Evolutionary conservation across 2,113 vertebrate genomes (phyloP), one percentile per base, ranked within the genome.

Genomic region (Microcebus jonahi): DNA sequence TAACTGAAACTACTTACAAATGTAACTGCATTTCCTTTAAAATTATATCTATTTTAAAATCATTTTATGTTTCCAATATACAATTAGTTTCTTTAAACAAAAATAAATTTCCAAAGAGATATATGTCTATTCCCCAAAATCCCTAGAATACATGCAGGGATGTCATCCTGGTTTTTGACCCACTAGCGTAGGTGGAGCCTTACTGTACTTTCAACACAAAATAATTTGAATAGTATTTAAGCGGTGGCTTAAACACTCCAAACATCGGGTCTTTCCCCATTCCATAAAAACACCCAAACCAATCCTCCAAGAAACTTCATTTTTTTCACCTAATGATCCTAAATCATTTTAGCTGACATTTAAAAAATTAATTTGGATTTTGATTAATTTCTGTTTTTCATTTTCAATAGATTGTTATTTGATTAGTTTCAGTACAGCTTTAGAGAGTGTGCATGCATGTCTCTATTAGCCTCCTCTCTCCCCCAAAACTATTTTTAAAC

Each of bases 331-430:
- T 89, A 84, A 91, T 90, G 34, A 83, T 65, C 48, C 53, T 57
- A 0, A n/a, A 34, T 45, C n/a, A 77, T 50, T 89, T 68, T 88
- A 73, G 5, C 5, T 80, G 17, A 89, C 42, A 65, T 88, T 25
- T 73, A 94, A 70, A 53, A 94, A 63, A 79, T 68, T 83, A 55
- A 59, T 61, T 53, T 95, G 12, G 82, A 81, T 73, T 92, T 86
- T 94, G 34, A 84, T 88, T 77, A 79, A 76, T 93, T 61, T 86
- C 39, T 45, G 71, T 20, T 82, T 88, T 93, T 96, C 83, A 91
- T 39, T 31, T 92, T 83, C 20, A 86, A 42, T 9, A 90, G 36
- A 90, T 65, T 86, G 55, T 94, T 82, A 48, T 25, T 76, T 83
- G 23, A 75, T 68, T 83, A 85, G 65, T 68, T 79, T 96, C 59